phyloP scores from a whole-genome alignment of 2,113 vertebrate species.

The Odocoileus virginianus region DNA sequence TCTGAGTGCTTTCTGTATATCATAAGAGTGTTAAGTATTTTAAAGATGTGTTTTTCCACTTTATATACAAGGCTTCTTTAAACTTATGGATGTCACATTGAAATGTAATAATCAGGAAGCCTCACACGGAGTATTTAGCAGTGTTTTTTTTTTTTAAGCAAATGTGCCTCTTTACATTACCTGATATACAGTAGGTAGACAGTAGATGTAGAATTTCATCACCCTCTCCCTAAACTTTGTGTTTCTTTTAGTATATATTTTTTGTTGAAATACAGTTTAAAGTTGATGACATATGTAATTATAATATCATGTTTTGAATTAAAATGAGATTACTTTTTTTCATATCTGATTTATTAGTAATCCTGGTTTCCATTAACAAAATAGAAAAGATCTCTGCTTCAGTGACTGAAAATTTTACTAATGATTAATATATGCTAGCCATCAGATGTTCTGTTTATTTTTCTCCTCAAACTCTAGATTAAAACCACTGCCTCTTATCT shows the following conservation, averaged over 20 bases:
- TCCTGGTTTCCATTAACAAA: conserved; percentile 34
- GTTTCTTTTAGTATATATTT: conserved; percentile 15
- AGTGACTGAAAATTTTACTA: conserved; percentile 14
- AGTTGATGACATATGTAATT: conserved; percentile 6
- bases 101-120: conserved; percentile 6
- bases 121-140: not conserved
- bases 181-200: not conserved
- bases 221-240: not conserved
- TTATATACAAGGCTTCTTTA: not conserved
- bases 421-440: conserved; percentile 29
- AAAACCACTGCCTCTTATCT: conserved; percentile 26
- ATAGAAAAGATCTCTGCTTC: conserved; percentile 33
- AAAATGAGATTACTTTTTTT: conserved; percentile 44
- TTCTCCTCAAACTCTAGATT: conserved; percentile 26
- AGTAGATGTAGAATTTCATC: conserved; percentile 9
- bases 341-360: conserved; percentile 49
- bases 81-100: not conserved
- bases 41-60: not conserved
- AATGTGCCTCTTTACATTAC: not conserved
- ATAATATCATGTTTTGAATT: conserved; percentile 40
- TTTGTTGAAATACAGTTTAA: not conserved
- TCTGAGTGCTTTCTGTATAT: not conserved
- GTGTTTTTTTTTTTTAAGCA: conserved; percentile 1
- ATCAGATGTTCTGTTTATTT: conserved; percentile 24
- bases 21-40: not conserved